phyloP scores from a whole-genome alignment of 2,797 vertebrate species.

The Otus scops region DNA sequence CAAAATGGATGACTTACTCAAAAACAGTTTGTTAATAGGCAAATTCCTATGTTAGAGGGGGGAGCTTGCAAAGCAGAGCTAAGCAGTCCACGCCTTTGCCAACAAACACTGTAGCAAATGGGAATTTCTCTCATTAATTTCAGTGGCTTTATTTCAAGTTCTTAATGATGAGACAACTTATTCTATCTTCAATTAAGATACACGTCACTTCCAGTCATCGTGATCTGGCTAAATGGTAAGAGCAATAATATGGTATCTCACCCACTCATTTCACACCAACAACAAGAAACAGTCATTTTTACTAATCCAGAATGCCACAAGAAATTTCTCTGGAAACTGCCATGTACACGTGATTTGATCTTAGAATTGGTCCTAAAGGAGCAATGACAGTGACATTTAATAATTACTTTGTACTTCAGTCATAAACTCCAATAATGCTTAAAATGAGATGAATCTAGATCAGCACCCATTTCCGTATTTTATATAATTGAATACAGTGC shows the following conservation, averaged over 20 bases:
- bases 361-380: not conserved
- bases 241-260: not conserved
- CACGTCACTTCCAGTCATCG: not conserved
- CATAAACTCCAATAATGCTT: not conserved
- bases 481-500: not conserved
- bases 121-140: constrained; percentile 26
- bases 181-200: not conserved
- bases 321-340: not conserved
- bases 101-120: constrained; percentile 18
- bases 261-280: not conserved
- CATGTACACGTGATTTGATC: accelerated
- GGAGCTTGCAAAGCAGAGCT: constrained; percentile 27
- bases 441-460: not conserved
- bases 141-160: constrained; percentile 3
- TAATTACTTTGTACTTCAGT: not conserved
- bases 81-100: not conserved
- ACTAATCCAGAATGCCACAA: not conserved
- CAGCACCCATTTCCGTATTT: not conserved
- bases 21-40: not conserved
- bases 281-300: not conserved
- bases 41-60: not conserved
- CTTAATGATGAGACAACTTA: not conserved
- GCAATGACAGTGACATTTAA: not conserved
- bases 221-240: constrained; percentile 15
- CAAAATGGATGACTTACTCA: constrained; percentile 58